These are phyloP conservation scores for Vombatus ursinus DNA, from an alignment of 2,113 vertebrate genomes.

Conservation along the genomic window DNA sequence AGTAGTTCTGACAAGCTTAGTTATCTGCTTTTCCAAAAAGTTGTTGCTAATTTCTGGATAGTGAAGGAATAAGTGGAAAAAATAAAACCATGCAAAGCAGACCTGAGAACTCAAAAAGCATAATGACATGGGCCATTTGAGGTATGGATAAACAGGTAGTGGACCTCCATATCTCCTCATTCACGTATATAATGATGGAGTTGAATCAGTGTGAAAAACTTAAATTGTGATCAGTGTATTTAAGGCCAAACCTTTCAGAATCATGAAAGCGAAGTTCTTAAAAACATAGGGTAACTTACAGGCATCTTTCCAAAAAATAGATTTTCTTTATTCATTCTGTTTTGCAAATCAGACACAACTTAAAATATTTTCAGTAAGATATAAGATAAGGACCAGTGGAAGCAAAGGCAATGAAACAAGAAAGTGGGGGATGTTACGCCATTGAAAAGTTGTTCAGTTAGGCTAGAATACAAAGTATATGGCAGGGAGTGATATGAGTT, in stretches of 20 bases:
- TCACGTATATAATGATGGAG: background rate
- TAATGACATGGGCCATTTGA: background rate
- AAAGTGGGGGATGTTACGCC: background rate
- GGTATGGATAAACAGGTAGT: background rate
- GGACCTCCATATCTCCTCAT: background rate
- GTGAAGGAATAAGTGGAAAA: background rate
- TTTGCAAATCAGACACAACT: background rate
- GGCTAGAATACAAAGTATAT: background rate
- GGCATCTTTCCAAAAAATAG: background rate
- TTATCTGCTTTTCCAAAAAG: background rate
- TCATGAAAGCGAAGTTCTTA: background rate
- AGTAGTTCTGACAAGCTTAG: background rate
- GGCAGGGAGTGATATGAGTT: background rate
- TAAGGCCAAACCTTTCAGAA: background rate
- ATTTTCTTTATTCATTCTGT: background rate
- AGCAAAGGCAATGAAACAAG: background rate
- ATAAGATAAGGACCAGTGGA: background rate
- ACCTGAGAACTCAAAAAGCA: background rate
- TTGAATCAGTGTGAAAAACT: background rate
- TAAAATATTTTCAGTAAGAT: background rate
- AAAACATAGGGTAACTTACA: background rate
- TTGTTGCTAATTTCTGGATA: background rate
- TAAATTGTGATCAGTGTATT: background rate
- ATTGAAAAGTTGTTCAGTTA: background rate
- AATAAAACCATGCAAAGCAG: background rate